phyloP scores from a whole-genome alignment of 2,888 invertebrate genomes.

The Hypolimnas misippus region DNA sequence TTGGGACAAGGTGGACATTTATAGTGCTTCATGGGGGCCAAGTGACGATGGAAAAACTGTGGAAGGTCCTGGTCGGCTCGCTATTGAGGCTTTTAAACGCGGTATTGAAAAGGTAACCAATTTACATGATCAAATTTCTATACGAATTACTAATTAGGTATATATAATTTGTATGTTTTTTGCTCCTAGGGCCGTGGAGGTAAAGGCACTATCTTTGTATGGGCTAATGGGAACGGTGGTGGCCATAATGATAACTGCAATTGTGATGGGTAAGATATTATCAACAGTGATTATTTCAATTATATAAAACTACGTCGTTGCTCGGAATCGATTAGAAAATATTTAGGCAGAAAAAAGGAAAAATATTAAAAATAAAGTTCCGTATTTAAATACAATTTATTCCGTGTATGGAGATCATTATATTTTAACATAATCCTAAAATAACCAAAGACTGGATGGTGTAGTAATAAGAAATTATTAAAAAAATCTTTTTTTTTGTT shows the following conservation, averaged over 20 bases:
- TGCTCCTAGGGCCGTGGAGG: slow-evolving; percentile 88
- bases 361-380: too few species aligned
- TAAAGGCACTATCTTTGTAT: slow-evolving; percentile 93
- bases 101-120: slow-evolving; percentile 88
- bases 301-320: too few species aligned
- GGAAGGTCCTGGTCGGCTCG: slow-evolving; percentile 93
- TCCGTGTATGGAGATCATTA: too few species aligned
- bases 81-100: slow-evolving; percentile 88
- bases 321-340: too few species aligned
- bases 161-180: slow-evolving; percentile 3
- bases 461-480: too few species aligned
- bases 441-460: too few species aligned
- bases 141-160: not conserved
- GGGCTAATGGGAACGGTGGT: slow-evolving; percentile 97
- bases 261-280: slow-evolving; percentile 93
- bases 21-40: slow-evolving; percentile 97
- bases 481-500: too few species aligned
- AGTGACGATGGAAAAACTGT: slow-evolving; percentile 95
- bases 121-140: not conserved
- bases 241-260: slow-evolving; percentile 93
- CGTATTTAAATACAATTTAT: too few species aligned
- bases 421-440: too few species aligned
- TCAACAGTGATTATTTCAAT: not conserved
- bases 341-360: too few species aligned
- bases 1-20: slow-evolving; percentile 92